phyloP scores from a whole-genome alignment of 1,140 invertebrate species.

The Chelonus insularis region DNA sequence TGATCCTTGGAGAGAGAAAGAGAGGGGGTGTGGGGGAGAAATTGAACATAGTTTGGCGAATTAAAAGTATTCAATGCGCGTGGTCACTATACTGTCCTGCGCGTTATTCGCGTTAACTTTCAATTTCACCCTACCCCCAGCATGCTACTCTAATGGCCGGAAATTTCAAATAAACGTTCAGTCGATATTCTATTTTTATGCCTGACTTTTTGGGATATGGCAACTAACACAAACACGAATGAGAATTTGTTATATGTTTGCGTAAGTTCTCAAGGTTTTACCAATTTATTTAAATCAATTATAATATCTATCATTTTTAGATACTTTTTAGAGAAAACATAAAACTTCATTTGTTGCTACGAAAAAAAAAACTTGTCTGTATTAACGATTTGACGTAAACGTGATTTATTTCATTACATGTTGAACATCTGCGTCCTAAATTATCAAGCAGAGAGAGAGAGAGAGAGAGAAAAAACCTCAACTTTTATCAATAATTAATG shows the following conservation, averaged over 20 bases:
- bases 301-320: too few species aligned
- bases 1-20: too few species aligned
- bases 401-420: too few species aligned
- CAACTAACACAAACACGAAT: neutral
- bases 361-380: too few species aligned
- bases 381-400: too few species aligned
- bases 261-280: neutral
- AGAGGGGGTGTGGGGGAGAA: too few species aligned
- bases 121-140: slow-evolving; percentile 7
- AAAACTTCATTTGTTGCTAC: too few species aligned
- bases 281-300: slow-evolving; percentile 4
- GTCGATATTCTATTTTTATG: slow-evolving; percentile 4
- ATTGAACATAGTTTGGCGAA: slow-evolving; percentile 11
- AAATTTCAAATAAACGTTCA: neutral
- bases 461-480: too few species aligned
- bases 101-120: slow-evolving; percentile 16
- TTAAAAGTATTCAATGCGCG: slow-evolving; percentile 8
- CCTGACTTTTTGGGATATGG: neutral
- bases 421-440: too few species aligned
- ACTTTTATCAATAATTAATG: too few species aligned
- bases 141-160: slow-evolving; percentile 4
- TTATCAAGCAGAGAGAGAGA: too few species aligned
- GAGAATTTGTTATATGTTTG: neutral
- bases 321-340: too few species aligned
- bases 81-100: neutral